Percentiles rank a stretch among this genome's conserved stretches.
Evolutionary conservation across 2,888 invertebrate species (phyloP).

Genomic region (Leistus spinibarbis): DNA sequence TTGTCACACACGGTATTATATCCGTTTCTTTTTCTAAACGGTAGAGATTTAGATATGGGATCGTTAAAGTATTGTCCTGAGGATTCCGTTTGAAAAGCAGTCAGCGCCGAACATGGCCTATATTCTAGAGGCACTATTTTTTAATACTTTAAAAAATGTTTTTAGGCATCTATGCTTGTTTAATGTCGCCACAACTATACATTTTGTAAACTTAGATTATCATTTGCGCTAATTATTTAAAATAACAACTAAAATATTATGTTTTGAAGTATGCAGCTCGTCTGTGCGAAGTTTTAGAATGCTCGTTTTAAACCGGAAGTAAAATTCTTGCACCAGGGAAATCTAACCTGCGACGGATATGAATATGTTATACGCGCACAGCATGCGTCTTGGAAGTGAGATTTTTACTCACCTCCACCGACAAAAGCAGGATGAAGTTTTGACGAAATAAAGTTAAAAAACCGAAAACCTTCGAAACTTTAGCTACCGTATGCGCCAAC

Average conservation of each 20-base stretch:
- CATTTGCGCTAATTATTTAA: slow-evolving; percentile 15
- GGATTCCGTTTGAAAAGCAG: no score
- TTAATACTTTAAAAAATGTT: no score
- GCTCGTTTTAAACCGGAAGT: slow-evolving; percentile 3
- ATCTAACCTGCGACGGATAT: slow-evolving; percentile 21
- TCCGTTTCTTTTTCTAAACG: neutral
- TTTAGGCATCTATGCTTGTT: no score
- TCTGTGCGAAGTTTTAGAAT: neutral
- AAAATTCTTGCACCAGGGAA: slow-evolving; percentile 25
- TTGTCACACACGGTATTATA: neutral
- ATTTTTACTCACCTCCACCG: neutral
- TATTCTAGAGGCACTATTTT: no score
- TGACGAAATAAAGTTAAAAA: neutral
- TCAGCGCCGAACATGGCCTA: no score
- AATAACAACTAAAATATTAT: no score
- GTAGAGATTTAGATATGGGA: no score
- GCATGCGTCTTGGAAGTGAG: neutral
- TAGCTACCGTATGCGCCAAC: neutral
- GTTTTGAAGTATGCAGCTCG: neutral
- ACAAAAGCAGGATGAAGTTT: neutral
- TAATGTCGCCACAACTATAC: no score
- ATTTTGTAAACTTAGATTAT: no score
- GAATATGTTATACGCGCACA: slow-evolving; percentile 21
- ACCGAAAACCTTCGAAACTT: neutral
- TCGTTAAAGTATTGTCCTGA: no score